Base-by-base conservation (phyloP, 2,797 vertebrate species). In the Phoxinus dragarum region DNA sequence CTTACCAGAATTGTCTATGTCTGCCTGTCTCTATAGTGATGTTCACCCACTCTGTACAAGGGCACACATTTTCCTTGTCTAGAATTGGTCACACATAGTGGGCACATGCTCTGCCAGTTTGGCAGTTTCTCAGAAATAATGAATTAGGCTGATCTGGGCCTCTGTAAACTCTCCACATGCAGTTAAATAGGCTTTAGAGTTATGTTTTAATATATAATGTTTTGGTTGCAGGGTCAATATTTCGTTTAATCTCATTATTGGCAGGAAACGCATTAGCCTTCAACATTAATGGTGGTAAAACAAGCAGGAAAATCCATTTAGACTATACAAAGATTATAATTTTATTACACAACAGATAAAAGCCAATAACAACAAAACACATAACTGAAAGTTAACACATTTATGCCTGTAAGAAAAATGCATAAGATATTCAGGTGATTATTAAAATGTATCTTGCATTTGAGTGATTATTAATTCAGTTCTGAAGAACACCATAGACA, bases 81-180 rank as follows among this genome's bases (percentile, higher is more conserved):
- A 19, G 17, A 21, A 54, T 21, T 75, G 31, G 9, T 79, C 40
- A 49, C 61, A 67, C n/a, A n/a, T 40, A 66, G 40, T 73, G 23
- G 42, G 14, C 71, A 73, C 14, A 49, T 74, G 69, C 40, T 66
- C n/a, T 5, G 61, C 19, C 78, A 80, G 11, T 68, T 68, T 67
- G 76, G 7, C 17, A 40, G n/a, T 47, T 47, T 80, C 8, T 19
- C 3, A 6, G n/a, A 68, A 49, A 52, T 34, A 17, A 21, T 16
- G 27, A 42, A 31, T 47, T 66, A 31, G 19, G 6, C 42, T 23
- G 5, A 14, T 31, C 40, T 61, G 38, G 14, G n/a, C 7, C 14
- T 42, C 3, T 11, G 27, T 47, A 49, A 23, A 34, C 78, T 80
- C 5, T 66, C 3, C 19, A 49, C 5, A 49, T 67, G 17, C 38